phyloP scores from a whole-genome alignment of 2,888 invertebrate genomes.

The Orchesellides sinensis region DNA sequence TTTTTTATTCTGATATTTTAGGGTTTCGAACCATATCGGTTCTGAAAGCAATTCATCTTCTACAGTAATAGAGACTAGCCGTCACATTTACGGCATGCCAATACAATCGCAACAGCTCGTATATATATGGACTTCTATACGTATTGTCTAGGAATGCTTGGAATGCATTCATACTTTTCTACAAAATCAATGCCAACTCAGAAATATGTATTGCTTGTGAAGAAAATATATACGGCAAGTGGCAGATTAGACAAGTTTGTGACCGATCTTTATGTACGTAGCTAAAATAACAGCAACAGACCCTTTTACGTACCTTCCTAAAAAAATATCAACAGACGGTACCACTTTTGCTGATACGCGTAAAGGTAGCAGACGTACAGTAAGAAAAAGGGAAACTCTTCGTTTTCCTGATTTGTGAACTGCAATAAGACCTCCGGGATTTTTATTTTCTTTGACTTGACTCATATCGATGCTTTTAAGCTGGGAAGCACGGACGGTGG shows the following conservation, averaged over 20 bases:
- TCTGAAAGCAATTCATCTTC: conserved; percentile 17
- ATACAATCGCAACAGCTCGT: too few relatives aligned
- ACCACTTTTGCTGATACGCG: conserved; percentile 44
- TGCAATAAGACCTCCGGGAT: background rate
- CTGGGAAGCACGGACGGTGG: conserved; percentile 31
- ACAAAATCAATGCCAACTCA: background rate
- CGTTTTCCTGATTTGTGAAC: conserved; percentile 4
- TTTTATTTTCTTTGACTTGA: background rate
- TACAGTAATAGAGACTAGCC: too few relatives aligned
- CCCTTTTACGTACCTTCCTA: conserved; percentile 10
- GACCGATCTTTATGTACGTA: background rate
- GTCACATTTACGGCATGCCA: background rate
- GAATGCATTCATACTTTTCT: conserved; percentile 12
- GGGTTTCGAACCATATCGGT: background rate
- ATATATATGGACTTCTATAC: too few relatives aligned
- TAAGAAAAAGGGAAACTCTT: conserved; percentile 16
- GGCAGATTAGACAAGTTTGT: background rate
- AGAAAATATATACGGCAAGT: too few relatives aligned
- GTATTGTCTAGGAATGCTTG: conserved; percentile 36
- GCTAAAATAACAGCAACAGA: background rate
- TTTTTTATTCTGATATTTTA: background rate
- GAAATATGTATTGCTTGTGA: background rate
- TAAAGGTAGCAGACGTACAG: conserved; percentile 35
- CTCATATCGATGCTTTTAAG: conserved; percentile 10
- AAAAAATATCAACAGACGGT: conserved; percentile 22